phyloP scores from a whole-genome alignment of 2,888 invertebrate genomes.

The Suillia variegata region DNA sequence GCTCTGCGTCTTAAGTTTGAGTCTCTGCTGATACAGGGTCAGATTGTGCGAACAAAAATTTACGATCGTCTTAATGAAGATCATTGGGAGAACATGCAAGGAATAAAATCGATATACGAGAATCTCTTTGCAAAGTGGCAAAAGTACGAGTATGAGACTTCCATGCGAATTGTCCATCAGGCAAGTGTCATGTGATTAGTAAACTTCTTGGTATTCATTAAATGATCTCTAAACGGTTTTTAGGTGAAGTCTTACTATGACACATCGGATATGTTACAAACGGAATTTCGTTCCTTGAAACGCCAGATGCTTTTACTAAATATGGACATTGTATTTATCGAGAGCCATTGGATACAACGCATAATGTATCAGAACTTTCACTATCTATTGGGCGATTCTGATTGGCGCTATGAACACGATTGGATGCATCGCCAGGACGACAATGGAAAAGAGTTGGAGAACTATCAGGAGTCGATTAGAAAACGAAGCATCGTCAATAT shows the following conservation, averaged over 20 bases:
- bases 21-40: conserved; percentile 53
- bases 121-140: conserved; percentile 56
- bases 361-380: conserved; percentile 59
- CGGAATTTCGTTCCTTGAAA: conserved; percentile 40
- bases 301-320: conserved; percentile 47
- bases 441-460: conserved; percentile 45
- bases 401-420: conserved; percentile 55
- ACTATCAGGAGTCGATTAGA: conserved; percentile 50
- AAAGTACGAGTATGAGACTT: conserved; percentile 52
- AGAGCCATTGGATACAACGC: conserved; percentile 55
- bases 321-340: conserved; percentile 59
- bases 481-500: conserved; percentile 50
- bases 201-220: too few relatives aligned
- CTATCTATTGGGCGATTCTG: conserved; percentile 55
- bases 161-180: conserved; percentile 51
- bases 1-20: conserved; percentile 56
- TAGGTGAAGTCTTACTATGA: conserved; percentile 53
- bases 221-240: not conserved
- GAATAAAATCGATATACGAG: conserved; percentile 44
- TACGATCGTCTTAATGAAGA: conserved; percentile 50
- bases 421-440: conserved; percentile 53
- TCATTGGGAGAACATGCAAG: conserved; percentile 48
- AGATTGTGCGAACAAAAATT: conserved; percentile 53
- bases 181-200: not conserved
- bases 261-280: conserved; percentile 48